Conservation (phyloP, 2,888 invertebrate species). For the Masnerella sp. region DNA sequence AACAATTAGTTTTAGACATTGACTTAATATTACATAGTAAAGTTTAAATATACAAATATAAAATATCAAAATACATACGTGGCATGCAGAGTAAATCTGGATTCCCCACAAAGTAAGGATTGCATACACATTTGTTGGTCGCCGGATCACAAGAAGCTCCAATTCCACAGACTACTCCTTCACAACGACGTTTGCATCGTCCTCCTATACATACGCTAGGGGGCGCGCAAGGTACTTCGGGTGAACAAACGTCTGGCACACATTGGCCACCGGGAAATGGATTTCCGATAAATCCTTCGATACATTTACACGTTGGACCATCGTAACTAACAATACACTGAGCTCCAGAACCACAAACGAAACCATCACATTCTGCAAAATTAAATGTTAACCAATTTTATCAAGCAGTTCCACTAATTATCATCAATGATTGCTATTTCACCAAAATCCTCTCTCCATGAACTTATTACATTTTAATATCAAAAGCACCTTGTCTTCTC, state of each 20-base stretch:
- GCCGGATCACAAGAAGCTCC: conserved; percentile 91
- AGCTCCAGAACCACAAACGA: conserved; percentile 89
- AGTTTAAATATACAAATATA: too few relatives aligned
- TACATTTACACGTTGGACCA: conserved; percentile 93
- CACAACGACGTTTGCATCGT: conserved; percentile 92
- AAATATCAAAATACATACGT: conserved; percentile 85
- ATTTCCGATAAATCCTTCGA: conserved; percentile 91
- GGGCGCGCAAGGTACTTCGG: conserved; percentile 86
- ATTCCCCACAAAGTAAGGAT: conserved; percentile 92
- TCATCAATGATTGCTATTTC: too few relatives aligned
- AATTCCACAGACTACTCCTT: conserved; percentile 90
- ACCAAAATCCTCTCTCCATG: too few relatives aligned
- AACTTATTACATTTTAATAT: too few relatives aligned
- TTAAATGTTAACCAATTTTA: too few relatives aligned
- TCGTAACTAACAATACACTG: conserved; percentile 90
- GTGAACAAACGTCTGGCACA: conserved; percentile 88
- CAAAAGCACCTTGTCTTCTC: too few relatives aligned
- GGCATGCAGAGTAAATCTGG: conserved; percentile 94
- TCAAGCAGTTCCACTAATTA: too few relatives aligned
- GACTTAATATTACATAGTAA: too few relatives aligned
- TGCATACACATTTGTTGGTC: conserved; percentile 90
- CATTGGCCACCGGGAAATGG: conserved; percentile 95
- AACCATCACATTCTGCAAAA: conserved; percentile 83
- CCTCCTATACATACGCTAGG: conserved; percentile 91
- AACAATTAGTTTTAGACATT: neutral